Base-by-base conservation (phyloP, 2,113 vertebrate species). In the Nothobranchius furzeri region DNA sequence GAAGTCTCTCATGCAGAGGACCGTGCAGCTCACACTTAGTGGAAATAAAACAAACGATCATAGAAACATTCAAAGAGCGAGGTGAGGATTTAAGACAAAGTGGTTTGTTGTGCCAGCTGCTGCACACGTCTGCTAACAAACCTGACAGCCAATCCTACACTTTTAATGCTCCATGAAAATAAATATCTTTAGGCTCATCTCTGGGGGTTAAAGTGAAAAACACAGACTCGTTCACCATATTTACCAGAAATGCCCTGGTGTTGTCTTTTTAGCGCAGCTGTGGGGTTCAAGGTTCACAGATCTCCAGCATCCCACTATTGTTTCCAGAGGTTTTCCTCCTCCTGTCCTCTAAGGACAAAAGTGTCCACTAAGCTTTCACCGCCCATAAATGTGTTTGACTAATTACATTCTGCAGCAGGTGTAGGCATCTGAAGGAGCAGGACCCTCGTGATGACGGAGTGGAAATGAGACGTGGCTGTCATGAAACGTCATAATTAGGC, bases 261-360 rank as follows among this genome's bases (percentile, higher is more conserved):
- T 60, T 64, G 30, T 36, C 47, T 62, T 47, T 3, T 40, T 2
- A 50, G 30, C 17, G 42, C 63, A 80, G 81, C 82, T 81, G 70
- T 42, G 8, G 11, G 37, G 60, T 76, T 81, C 76, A 86, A 81
- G 84, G 85, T 55, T 86, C 77, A 84, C 9, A 69, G 74, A 74
- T 79, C 68, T 86, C 69, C 73, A 54, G 84, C 89, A 85, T 91
- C 85, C 89, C 82, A 9, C 79, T 58, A 90, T 91, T 92, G 83
- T 91, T 87, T 58, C 75, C 54, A 24, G 55, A 60, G 61, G 68
- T 60, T 81, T 79, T 87, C 82, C 82, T 62, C 75, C 76, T 88
- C 81, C 83, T 71, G 77, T 79, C 75, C 75, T 73, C 64, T 6
- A 52, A 70, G 62, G 71, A 63, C 65, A 72, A 62, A 53, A 60